These are phyloP conservation scores for Aleiodes sp. DNA, from an alignment of 1,140 invertebrate genomes.

Conservation along the genomic window DNA sequence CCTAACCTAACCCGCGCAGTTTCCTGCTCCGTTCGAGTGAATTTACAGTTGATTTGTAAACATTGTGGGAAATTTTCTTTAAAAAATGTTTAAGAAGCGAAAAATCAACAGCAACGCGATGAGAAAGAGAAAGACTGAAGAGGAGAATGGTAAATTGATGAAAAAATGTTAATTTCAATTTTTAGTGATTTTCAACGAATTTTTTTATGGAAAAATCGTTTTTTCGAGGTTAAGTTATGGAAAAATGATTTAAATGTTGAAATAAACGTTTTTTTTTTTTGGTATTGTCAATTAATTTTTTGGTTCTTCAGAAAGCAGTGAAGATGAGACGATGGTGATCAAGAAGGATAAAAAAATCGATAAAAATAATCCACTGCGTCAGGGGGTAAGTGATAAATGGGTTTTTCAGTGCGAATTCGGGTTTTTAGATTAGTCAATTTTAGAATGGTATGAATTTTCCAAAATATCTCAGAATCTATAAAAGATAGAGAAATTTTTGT, in stretches of 20 bases:
- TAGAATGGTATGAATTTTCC: too few species aligned
- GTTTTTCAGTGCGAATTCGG: too few species aligned
- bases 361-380: constrained; percentile 69
- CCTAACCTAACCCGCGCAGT: too few species aligned
- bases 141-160: background rate
- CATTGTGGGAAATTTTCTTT: background rate
- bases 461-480: too few species aligned
- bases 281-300: background rate
- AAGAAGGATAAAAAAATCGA: constrained; percentile 67
- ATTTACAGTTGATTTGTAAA: background rate
- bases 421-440: too few species aligned
- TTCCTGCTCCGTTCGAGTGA: background rate
- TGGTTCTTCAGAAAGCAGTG: constrained; percentile 55
- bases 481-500: too few species aligned
- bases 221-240: too few species aligned
- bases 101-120: background rate
- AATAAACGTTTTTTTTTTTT: background rate
- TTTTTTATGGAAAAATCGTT: constrained; percentile 34
- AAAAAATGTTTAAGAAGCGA: background rate
- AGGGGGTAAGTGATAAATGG: constrained; percentile 61
- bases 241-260: background rate
- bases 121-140: background rate
- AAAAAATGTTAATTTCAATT: constrained; percentile 35
- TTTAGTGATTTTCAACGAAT: too few species aligned
- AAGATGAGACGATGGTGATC: constrained; percentile 63